A percentile compares a stretch with the other conserved stretches of the same genome.
phyloP scores from a whole-genome alignment of 2,888 invertebrate species.

The Leptinotarsa haldemani region DNA sequence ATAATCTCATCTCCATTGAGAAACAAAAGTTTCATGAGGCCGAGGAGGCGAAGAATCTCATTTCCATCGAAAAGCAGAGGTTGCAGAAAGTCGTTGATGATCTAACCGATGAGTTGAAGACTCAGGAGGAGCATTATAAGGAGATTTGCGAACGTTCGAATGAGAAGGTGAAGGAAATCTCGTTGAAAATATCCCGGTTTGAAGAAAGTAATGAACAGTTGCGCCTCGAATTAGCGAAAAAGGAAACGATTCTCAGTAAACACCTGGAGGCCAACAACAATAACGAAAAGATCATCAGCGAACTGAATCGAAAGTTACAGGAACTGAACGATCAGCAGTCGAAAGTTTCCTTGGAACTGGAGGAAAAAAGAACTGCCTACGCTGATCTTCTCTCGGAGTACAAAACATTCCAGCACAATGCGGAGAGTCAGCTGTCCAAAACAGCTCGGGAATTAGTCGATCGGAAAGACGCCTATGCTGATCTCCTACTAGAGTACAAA shows the following conservation, averaged over 20 bases:
- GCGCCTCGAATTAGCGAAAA: slow-evolving; percentile 24
- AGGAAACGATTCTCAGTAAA: slow-evolving; percentile 31
- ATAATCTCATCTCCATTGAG: slow-evolving; percentile 11
- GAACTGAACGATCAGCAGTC: slow-evolving; percentile 25
- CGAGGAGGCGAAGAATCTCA: slow-evolving; percentile 5
- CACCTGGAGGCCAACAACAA: slow-evolving; percentile 24
- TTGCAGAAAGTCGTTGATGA: slow-evolving; percentile 30
- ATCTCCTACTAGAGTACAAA: slow-evolving; percentile 29
- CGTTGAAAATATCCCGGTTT: slow-evolving; percentile 29
- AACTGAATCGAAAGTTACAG: slow-evolving; percentile 14
- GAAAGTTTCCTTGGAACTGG: slow-evolving; percentile 25
- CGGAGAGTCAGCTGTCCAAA: not conserved
- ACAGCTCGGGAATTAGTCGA: slow-evolving; percentile 21
- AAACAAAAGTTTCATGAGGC: slow-evolving; percentile 14
- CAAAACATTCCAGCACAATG: slow-evolving; percentile 23
- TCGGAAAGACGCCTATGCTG: slow-evolving; percentile 16
- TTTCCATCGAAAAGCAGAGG: slow-evolving; percentile 26
- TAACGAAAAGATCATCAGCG: slow-evolving; percentile 17
- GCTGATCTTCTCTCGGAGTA: slow-evolving; percentile 25
- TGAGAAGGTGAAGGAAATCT: slow-evolving; percentile 29
- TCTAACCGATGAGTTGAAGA: slow-evolving; percentile 21
- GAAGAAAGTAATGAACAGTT: slow-evolving; percentile 27
- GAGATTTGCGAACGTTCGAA: slow-evolving; percentile 21
- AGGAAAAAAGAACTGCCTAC: slow-evolving; percentile 15
- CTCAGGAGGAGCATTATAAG: slow-evolving; percentile 30